Evolutionary conservation across 2,888 invertebrate genomes (phyloP), one percentile per base, ranked within the genome.

Genomic region (Heliconius aoede): DNA sequence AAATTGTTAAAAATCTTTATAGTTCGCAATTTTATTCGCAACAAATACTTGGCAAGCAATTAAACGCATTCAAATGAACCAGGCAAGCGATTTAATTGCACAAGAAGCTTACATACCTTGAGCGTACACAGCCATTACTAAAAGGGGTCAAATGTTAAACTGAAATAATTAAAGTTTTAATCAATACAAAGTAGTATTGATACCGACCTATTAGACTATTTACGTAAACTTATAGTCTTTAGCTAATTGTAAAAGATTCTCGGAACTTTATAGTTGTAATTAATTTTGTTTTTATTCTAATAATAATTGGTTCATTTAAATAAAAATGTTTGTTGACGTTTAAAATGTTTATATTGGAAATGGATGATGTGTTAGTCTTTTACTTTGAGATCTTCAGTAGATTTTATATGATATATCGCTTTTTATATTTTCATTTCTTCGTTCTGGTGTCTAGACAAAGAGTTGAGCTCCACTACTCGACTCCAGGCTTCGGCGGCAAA

Each of bases 91-190:
- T 58, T 72, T 65, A 46, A 51, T 78, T 73, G 64, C 73, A 51
- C 71, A 79, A 76, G 74, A 72, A 74, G 74, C 78, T 74, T 60
- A 61, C 61, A 76, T 76, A 74, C 64, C 46, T 65, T 36, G 15
- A 65, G 36, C 65, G 36, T 65, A 65, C 72, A 36, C 24, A 62
- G 73, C 72, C 72, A 74, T 72, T 76, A 72, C 77, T 73, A 71
- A 62, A 76, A n/a, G 69, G 77, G 79, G 76, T 79, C 78, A 79
- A 73, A 80, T 79, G 82, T 81, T 80, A 79, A 78, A 80, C 79
- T 81, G 79, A 77, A 75, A 77, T 77, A 77, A 82, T 79, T 80
- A 79, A 77, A 74, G 74, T 78, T 80, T 81, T 79, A 82, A 82
- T 83, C 82, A 80, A 81, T 72, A 77, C 77, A 73, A 74, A 72